Base-by-base conservation (phyloP, 53 echinoderm and acorn worm species). In the Paelopatides confundens region DNA sequence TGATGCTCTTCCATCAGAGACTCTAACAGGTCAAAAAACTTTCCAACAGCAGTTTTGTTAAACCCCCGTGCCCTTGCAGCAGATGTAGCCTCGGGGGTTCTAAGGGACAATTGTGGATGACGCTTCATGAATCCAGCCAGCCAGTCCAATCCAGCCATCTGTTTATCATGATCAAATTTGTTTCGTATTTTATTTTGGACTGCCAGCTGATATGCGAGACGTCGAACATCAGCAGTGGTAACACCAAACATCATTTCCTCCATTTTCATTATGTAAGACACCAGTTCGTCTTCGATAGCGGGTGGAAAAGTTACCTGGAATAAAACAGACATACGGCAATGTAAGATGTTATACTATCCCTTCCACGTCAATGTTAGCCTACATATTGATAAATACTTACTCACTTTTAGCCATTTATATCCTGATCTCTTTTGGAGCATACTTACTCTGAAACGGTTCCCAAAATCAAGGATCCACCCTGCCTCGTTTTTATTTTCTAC, bases 11-110 rank as follows among this genome's bases (percentile, higher is more conserved):
- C 23, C 81, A 48, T 46, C 49, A 79, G 29, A 26, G 6, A 3
- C 32, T 79, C 43, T n/a, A 79, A 51, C 21, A 79, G 18, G 43
- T 79, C 18, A 50, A 79, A 79, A 79, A 46, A 79, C 32, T 79
- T 79, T 2, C 31, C 8, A n/a, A 79, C 81, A 11, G 47, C 51
- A 13, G 23, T 24, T 24, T 31, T 49, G 81, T 79, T 24, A 23
- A 79, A 79, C 12, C 81, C 86, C 34, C 79, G 86, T 63, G 90
- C 90, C 46, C 90, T 65, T n/a, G 82, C 67, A 82, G 89, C 89
- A 82, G 82, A 89, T 27, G 62, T 71, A 9, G 90, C 90, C 28
- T 90, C 90, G 71, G 90, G 81, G 34, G 77, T 90, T 62, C 78
- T 90, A 9, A 65, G 49, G 33, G 86, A 26, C 48, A 90, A 27